phyloP scores from a whole-genome alignment of 2,888 invertebrate species.

The Gymnosoma rotundatum region DNA sequence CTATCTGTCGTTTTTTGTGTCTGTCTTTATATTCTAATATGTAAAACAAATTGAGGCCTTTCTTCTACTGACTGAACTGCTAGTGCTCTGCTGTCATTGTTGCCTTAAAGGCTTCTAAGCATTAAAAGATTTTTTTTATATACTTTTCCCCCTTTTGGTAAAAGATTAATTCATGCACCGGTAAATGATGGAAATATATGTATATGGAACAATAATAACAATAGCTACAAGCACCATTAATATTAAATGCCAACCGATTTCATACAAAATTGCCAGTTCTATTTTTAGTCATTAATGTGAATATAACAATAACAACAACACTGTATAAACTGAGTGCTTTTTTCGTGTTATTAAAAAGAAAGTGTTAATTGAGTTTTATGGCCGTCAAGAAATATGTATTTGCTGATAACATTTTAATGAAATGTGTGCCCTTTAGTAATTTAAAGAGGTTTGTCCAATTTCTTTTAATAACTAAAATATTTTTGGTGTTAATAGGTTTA shows the following conservation, averaged over 20 bases:
- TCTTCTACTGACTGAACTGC: constrained; percentile 2
- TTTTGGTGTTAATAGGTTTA: too few species aligned
- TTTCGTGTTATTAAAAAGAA: constrained; percentile 55
- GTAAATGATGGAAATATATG: constrained; percentile 54
- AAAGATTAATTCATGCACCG: constrained; percentile 35
- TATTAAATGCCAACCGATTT: not conserved
- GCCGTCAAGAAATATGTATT: constrained; percentile 1
- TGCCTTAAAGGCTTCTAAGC: constrained; percentile 14
- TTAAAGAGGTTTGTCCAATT: too few species aligned
- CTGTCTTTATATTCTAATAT: constrained; percentile 13
- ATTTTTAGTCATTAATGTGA: constrained; percentile 42
- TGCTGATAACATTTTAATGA: constrained; percentile 13
- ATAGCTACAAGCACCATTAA: constrained; percentile 6
- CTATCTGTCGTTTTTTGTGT: constrained; percentile 13
- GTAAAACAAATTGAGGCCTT: constrained; percentile 48
- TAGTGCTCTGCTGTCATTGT: constrained; percentile 3
- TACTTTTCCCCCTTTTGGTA: not conserved
- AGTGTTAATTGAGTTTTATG: constrained; percentile 65
- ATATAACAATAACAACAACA: not conserved
- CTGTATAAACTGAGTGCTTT: constrained; percentile 32
- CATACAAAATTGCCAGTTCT: constrained; percentile 57
- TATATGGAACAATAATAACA: constrained; percentile 43
- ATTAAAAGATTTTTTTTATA: constrained; percentile 12
- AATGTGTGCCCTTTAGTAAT: too few species aligned
- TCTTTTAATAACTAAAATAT: too few species aligned